Evolutionary conservation across 2,113 vertebrate genomes (phyloP).

Genomic region (Halichoeres trimaculatus): DNA sequence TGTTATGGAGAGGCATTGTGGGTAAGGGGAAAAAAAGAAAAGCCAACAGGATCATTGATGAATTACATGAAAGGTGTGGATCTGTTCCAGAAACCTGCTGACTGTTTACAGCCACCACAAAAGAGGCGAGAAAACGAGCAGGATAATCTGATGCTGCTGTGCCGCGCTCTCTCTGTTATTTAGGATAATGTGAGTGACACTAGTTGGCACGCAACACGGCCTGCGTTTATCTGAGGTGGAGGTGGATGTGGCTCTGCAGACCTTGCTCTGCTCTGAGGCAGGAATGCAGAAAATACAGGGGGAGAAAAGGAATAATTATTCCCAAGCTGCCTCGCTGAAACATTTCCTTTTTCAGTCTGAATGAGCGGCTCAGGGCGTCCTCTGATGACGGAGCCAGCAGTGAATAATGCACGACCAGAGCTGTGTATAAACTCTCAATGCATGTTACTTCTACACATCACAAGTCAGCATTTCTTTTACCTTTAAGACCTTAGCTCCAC

Average conservation of each 20-base stretch:
- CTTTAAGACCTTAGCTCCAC: conserved; percentile 1
- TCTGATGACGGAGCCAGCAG: background rate
- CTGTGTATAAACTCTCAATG: background rate
- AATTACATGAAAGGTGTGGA: conserved; percentile 44
- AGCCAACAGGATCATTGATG: conserved; percentile 17
- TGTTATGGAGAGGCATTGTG: conserved; percentile 43
- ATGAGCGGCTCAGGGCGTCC: conserved; percentile 8
- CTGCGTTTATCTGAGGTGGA: conserved; percentile 25
- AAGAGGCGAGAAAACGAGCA: conserved; percentile 28
- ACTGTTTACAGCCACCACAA: conserved; percentile 38
- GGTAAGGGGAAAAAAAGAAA: conserved; percentile 16
- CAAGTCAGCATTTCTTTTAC: too few species aligned
- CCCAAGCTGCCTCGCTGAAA: conserved; percentile 41
- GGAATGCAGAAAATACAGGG: conserved; percentile 54
- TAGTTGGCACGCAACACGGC: conserved; percentile 36
- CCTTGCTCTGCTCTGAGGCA: conserved; percentile 20
- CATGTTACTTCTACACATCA: too few species aligned
- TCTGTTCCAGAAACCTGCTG: conserved; percentile 43
- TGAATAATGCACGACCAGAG: conserved; percentile 5
- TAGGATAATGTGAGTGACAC: conserved; percentile 43
- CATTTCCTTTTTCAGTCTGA: conserved; percentile 38
- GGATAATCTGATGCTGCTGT: conserved; percentile 39
- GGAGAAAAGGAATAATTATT: conserved; percentile 55
- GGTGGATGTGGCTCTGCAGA: background rate
- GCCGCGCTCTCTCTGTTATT: conserved; percentile 50